These are phyloP conservation scores for Arctia plantaginis DNA, from an alignment of 2,888 invertebrate species.

Conservation along the genomic window DNA sequence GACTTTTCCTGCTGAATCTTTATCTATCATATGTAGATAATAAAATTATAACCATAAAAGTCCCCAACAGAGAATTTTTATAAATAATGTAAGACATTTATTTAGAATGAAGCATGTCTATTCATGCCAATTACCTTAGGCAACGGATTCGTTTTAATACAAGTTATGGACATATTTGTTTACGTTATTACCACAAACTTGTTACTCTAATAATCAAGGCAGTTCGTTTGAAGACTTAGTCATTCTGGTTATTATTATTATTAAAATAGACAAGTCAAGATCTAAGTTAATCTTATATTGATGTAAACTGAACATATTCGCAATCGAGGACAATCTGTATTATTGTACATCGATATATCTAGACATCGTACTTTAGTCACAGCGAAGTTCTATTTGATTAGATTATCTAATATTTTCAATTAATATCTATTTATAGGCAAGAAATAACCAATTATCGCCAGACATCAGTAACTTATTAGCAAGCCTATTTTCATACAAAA, in stretches of 20 bases:
- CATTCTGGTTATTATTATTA: not conserved
- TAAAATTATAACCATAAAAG: too few species aligned
- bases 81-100: too few species aligned
- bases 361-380: not conserved
- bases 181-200: too few species aligned
- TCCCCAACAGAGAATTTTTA: too few species aligned
- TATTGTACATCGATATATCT: not conserved
- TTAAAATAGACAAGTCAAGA: not conserved
- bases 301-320: not conserved
- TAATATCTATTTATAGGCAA: not conserved
- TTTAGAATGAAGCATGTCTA: too few species aligned
- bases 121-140: too few species aligned
- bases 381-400: not conserved
- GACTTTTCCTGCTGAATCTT: not conserved
- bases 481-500: not conserved
- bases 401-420: not conserved
- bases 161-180: not conserved
- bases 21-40: not conserved
- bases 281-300: not conserved
- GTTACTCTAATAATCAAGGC: not conserved
- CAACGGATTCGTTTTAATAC: too few species aligned
- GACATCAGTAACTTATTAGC: not conserved
- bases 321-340: not conserved
- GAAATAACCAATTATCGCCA: not conserved
- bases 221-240: not conserved